Percentiles rank a stretch among this genome's conserved stretches.
These are phyloP conservation scores for Bombus affinis DNA, from an alignment of 1,140 invertebrate genomes.

Conservation along the genomic window DNA sequence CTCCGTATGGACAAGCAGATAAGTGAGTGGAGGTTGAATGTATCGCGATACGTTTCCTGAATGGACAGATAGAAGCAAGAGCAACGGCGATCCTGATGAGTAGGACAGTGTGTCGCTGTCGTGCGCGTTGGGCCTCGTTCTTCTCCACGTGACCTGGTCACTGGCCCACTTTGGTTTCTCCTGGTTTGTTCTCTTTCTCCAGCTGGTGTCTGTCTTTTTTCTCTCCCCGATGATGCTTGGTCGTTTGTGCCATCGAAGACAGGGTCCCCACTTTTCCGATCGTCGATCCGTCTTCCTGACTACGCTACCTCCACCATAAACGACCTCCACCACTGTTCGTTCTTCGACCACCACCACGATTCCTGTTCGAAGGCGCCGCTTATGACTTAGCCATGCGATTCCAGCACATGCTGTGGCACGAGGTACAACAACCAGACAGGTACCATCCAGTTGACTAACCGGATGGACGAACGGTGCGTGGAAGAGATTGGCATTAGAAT, in stretches of 20 bases:
- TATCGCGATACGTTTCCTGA: conserved; percentile 74
- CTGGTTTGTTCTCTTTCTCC: conserved; percentile 45
- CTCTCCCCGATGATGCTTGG: conserved; percentile 12
- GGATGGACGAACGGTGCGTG: conserved; percentile 78
- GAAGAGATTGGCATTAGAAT: conserved; percentile 70
- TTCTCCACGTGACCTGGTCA: conserved; percentile 80
- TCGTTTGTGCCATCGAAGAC: conserved; percentile 39
- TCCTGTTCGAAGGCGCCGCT: conserved; percentile 68
- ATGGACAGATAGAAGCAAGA: conserved; percentile 71
- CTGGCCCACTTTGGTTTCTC: conserved; percentile 81
- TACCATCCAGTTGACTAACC: conserved; percentile 80
- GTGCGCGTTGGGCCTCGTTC: conserved; percentile 78
- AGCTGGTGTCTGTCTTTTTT: conserved; percentile 21
- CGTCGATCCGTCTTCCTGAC: conserved; percentile 56
- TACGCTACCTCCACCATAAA: conserved; percentile 68
- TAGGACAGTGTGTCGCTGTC: conserved; percentile 82
- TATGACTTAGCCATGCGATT: conserved; percentile 77
- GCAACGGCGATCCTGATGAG: conserved; percentile 72
- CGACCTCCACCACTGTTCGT: conserved; percentile 59
- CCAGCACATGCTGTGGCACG: conserved; percentile 76
- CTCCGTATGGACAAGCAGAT: neutral
- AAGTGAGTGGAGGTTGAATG: conserved; percentile 40
- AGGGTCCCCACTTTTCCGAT: conserved; percentile 44
- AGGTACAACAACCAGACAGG: conserved; percentile 78
- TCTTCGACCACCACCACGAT: conserved; percentile 66